Evolutionary conservation across 2,797 vertebrate genomes (phyloP).

Genomic region (Menidia menidia): DNA sequence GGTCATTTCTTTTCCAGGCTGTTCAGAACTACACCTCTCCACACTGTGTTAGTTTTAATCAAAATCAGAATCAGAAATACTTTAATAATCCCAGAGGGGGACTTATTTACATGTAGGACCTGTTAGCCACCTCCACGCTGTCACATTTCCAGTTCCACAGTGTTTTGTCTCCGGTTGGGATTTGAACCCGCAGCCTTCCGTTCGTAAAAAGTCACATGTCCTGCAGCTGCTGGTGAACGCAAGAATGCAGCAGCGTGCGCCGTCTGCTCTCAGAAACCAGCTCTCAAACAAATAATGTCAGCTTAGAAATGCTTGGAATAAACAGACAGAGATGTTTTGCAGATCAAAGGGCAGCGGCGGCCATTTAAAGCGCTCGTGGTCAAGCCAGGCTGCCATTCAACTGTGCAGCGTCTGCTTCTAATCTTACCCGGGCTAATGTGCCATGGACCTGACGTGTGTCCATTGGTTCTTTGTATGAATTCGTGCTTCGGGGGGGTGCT

Average conservation of each 20-base stretch:
- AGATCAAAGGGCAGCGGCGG: slow-evolving; percentile 48
- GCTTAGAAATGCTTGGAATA: slow-evolving; percentile 48
- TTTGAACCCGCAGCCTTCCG: background rate
- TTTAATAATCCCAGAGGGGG: no score
- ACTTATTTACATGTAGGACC: no score
- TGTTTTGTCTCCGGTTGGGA: background rate
- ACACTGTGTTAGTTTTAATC: no score
- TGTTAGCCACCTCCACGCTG: no score
- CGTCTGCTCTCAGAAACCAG: slow-evolving; percentile 29
- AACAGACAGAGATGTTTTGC: slow-evolving; percentile 37
- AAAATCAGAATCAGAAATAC: no score
- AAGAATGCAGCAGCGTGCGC: slow-evolving; percentile 9
- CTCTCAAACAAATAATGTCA: slow-evolving; percentile 39
- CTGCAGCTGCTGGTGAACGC: slow-evolving; percentile 4
- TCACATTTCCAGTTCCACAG: background rate
- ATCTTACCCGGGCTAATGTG: slow-evolving; percentile 32
- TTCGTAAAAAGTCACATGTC: background rate
- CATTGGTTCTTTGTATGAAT: slow-evolving; percentile 17
- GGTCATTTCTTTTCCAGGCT: no score
- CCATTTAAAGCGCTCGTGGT: slow-evolving; percentile 42
- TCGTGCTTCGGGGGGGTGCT: background rate
- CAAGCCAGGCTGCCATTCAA: slow-evolving; percentile 24
- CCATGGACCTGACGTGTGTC: background rate
- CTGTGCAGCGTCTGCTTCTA: slow-evolving; percentile 44
- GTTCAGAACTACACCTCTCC: no score